Base-by-base conservation (phyloP, 2,797 vertebrate species). In the Tangara arthus region DNA sequence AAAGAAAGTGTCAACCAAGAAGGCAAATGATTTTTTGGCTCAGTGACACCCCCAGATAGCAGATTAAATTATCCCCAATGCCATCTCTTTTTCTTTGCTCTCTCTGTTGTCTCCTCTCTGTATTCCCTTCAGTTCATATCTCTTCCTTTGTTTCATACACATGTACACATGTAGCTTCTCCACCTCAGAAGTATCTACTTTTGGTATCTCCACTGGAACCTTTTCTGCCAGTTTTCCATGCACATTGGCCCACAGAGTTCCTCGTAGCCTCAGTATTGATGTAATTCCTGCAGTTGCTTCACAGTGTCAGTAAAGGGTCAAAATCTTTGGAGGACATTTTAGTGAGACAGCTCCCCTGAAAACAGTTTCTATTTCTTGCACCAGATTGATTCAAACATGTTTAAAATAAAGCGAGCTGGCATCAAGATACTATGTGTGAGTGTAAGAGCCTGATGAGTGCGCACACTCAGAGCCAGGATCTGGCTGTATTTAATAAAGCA, bases 401-500 rank as follows among this genome's bases (percentile, higher is more conserved):
- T 95, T 92, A 84, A 93, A 92, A 91, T 81, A 78, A 83, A 72
- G 73, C 94, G 94, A 91, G 87, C 82, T 93, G 91, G 47, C 90
- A 81, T 9, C 18, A 6, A 83, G 85, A 87, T 88, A 46, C 65
- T 70, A 70, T 65, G 72, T 92, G 91, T 84, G 79, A 93, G 39
- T 5, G 22, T 77, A 77, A 90, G 56, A 95, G 59, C 59, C 89
- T 82, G 71, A 87, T 1, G 0, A 86, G 28, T 8, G 15, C 11
- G 7, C 65, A 23, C 66, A 59, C 82, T 52, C 37, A 2, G 73
- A 93, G 89, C 77, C 91, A 93, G 69, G 89, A 88, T 93, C 81
- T 93, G 94, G 39, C 73, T 94, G 65, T 91, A 91, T 95, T 95
- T 95, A 95, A 96, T 94, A 94, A 89, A 91, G 85, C 77, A 96